A percentile compares a stretch with the other conserved stretches of the same genome.
phyloP scores from a whole-genome alignment of 2,888 invertebrate species.

The Nineta flava region DNA sequence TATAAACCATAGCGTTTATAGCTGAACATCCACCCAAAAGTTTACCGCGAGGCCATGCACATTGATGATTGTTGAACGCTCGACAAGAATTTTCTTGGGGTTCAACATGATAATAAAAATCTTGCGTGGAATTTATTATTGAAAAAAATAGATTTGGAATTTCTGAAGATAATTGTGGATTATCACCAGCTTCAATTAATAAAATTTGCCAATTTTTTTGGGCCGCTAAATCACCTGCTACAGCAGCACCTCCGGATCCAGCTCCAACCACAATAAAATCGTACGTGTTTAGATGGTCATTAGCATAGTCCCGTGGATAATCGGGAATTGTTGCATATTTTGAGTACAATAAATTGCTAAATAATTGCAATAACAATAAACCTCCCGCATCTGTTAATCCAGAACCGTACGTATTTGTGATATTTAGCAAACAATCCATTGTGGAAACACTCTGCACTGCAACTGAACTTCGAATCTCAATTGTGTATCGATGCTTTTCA shows the following conservation, averaged over 20 bases:
- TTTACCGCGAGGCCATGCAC: conserved; percentile 8
- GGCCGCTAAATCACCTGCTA: conserved; percentile 1
- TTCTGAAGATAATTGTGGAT: conserved; percentile 6
- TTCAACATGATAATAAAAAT: conserved; percentile 28
- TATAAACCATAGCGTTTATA: conserved; percentile 9
- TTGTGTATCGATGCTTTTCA: too few species aligned
- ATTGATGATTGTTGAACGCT: conserved; percentile 11
- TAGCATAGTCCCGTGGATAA: not conserved
- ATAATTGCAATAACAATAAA: too few species aligned
- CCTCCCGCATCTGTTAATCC: too few species aligned
- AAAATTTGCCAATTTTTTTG: conserved; percentile 5
- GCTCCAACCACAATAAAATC: conserved; percentile 10
- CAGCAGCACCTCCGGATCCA: not conserved
- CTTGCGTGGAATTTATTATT: conserved; percentile 14
- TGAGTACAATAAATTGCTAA: too few species aligned
- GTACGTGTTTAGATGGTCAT: conserved; percentile 1
- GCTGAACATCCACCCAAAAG: conserved; percentile 7
- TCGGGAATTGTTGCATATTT: not conserved
- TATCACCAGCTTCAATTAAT: conserved; percentile 7
- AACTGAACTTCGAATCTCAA: too few species aligned
- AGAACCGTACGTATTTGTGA: too few species aligned
- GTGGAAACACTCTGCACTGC: too few species aligned
- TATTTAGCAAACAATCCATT: too few species aligned
- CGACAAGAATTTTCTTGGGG: conserved; percentile 21
- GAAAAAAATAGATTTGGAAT: conserved; percentile 1